Evolutionary conservation across 1,140 invertebrate genomes (phyloP).

Genomic region (Atopsyche davidsoni): DNA sequence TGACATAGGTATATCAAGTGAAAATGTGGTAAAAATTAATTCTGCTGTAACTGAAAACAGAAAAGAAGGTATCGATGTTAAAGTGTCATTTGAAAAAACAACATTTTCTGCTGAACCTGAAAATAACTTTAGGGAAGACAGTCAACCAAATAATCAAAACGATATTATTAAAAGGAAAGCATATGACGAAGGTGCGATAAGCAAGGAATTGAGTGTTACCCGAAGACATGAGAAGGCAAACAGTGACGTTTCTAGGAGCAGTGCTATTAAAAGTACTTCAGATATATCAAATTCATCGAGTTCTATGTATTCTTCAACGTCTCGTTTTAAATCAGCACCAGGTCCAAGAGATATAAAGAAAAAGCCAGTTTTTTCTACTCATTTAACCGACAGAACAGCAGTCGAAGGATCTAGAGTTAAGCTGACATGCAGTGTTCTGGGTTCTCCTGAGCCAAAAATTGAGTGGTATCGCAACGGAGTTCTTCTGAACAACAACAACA

Average conservation of each 20-base stretch:
- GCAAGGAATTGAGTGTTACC: conserved; percentile 12
- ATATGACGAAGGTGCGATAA: conserved; percentile 5
- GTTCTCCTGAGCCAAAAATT: conserved; percentile 70
- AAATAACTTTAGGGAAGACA: too few relatives aligned
- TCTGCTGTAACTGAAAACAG: conserved; percentile 31
- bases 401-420: conserved; percentile 66
- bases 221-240: conserved; percentile 26
- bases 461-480: conserved; percentile 78
- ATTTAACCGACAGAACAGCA: conserved; percentile 68
- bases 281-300: conserved; percentile 11
- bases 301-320: conserved; percentile 5
- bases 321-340: conserved; percentile 36
- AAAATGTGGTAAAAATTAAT: too few relatives aligned
- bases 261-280: conserved; percentile 18
- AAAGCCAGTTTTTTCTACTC: conserved; percentile 77
- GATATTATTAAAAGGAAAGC: too few relatives aligned
- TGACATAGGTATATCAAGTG: neutral
- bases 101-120: too few relatives aligned
- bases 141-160: too few relatives aligned
- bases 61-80: too few relatives aligned
- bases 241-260: conserved; percentile 15
- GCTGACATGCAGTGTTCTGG: conserved; percentile 79
- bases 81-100: too few relatives aligned
- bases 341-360: conserved; percentile 46
- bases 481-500: conserved; percentile 47